phyloP scores from a whole-genome alignment of 2,113 vertebrate genomes.

The Holacanthus passer region DNA sequence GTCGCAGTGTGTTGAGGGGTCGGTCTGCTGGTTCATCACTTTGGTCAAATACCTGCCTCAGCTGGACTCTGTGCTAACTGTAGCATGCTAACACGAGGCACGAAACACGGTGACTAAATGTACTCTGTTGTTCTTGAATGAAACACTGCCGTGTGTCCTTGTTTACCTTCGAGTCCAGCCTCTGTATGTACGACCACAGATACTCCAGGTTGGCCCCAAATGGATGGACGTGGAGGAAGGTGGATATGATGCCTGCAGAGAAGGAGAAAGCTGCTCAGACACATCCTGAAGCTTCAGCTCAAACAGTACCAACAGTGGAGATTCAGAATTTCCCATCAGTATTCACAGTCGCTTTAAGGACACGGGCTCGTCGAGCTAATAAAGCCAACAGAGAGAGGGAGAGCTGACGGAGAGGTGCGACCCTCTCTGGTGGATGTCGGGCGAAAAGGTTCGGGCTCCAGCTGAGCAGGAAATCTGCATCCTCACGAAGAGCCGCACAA shows the following conservation, averaged over 20 bases:
- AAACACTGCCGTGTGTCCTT: neutral
- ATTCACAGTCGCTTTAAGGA: neutral
- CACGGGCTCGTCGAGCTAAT: neutral
- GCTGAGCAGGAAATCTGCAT: slow-evolving; percentile 57
- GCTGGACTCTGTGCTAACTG: too few relatives aligned
- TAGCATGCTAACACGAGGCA: too few relatives aligned
- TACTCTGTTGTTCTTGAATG: too few relatives aligned
- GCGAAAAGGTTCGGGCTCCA: slow-evolving; percentile 16
- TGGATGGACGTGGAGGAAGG: slow-evolving; percentile 97
- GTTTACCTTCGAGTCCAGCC: slow-evolving; percentile 94
- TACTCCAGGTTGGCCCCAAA: slow-evolving; percentile 98
- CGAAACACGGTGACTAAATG: too few relatives aligned
- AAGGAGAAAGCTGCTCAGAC: slow-evolving; percentile 44
- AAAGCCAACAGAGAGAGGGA: neutral
- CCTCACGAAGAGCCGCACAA: slow-evolving; percentile 50
- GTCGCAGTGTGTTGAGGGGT: too few relatives aligned
- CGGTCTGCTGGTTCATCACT: too few relatives aligned
- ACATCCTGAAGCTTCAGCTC: neutral
- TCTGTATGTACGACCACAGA: slow-evolving; percentile 97
- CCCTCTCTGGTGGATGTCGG: neutral
- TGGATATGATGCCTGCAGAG: slow-evolving; percentile 93
- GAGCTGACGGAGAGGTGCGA: neutral
- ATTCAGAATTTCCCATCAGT: neutral
- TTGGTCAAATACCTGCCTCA: too few relatives aligned
- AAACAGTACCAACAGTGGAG: neutral